These are phyloP conservation scores for Bombus confusus DNA, from an alignment of 1,140 invertebrate genomes.

Conservation along the genomic window DNA sequence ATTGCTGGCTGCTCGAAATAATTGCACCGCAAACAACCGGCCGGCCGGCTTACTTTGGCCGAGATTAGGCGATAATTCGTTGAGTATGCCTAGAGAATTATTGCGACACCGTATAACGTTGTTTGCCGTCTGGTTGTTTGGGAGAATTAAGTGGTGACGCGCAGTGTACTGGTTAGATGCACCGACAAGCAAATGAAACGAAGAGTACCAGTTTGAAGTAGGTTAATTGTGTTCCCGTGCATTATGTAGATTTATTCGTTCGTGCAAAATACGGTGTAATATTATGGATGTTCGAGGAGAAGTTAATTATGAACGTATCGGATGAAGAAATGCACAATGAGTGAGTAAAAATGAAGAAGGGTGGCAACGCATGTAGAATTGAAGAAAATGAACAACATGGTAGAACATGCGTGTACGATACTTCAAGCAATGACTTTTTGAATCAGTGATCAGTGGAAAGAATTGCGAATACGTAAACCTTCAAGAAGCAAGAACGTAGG, in stretches of 20 bases:
- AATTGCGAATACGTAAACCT: too few species aligned
- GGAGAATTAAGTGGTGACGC: background rate
- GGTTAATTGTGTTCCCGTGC: background rate
- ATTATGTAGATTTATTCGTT: background rate
- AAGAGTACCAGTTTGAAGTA: background rate
- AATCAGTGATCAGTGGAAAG: too few species aligned
- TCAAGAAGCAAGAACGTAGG: too few species aligned
- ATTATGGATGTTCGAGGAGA: background rate
- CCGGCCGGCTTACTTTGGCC: slow-evolving; percentile 2
- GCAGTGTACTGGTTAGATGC: background rate
- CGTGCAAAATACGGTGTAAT: too few species aligned
- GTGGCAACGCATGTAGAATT: too few species aligned
- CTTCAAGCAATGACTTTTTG: background rate
- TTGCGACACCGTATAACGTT: background rate
- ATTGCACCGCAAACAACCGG: slow-evolving; percentile 64
- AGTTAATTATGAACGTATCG: background rate
- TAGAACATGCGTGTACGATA: background rate
- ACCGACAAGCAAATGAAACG: background rate
- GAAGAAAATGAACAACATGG: background rate
- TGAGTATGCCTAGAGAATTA: slow-evolving; percentile 32
- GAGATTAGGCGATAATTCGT: slow-evolving; percentile 63
- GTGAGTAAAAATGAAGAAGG: background rate
- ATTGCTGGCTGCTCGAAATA: slow-evolving; percentile 65
- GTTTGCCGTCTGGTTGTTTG: slow-evolving; percentile 8
- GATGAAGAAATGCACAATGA: background rate